Conservation (phyloP, 2,888 invertebrate species). For the Penaeus monodon region DNA sequence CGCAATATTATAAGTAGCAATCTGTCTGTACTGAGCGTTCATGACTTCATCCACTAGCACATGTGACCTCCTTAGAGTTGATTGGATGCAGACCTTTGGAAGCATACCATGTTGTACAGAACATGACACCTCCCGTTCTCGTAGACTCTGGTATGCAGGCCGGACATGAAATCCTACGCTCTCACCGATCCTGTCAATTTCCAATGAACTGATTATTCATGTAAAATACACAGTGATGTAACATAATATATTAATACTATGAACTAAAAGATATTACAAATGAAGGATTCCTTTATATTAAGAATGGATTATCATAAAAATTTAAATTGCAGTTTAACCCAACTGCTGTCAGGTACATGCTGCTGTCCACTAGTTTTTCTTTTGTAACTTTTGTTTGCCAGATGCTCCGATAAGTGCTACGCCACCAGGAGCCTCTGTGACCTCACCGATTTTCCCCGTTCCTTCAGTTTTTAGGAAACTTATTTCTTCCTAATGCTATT, state of each 20-base stretch:
- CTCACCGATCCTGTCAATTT: slow-evolving; percentile 74
- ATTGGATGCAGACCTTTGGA: slow-evolving; percentile 66
- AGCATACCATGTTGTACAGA: slow-evolving; percentile 80
- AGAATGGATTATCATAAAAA: neutral
- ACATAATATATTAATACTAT: neutral
- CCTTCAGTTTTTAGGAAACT: too few species aligned
- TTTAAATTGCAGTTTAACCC: too few species aligned
- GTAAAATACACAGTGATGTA: too few species aligned
- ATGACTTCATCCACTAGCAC: slow-evolving; percentile 83
- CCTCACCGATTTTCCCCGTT: too few species aligned
- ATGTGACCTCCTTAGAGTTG: slow-evolving; percentile 75
- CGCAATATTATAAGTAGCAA: slow-evolving; percentile 75
- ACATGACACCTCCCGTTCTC: slow-evolving; percentile 76
- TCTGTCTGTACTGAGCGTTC: slow-evolving; percentile 81
- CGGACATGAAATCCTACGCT: slow-evolving; percentile 79
- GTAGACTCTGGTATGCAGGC: slow-evolving; percentile 66
- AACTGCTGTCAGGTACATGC: too few species aligned
- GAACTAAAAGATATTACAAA: neutral
- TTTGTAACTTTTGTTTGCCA: too few species aligned
- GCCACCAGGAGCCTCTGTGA: too few species aligned
- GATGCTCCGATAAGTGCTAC: too few species aligned
- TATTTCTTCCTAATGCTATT: too few species aligned
- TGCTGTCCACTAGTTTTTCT: too few species aligned
- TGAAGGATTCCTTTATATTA: neutral
- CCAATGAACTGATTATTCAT: too few species aligned